These are phyloP conservation scores for Chrysolina oricalcia DNA, from an alignment of 2,888 invertebrate species.

Conservation along the genomic window DNA sequence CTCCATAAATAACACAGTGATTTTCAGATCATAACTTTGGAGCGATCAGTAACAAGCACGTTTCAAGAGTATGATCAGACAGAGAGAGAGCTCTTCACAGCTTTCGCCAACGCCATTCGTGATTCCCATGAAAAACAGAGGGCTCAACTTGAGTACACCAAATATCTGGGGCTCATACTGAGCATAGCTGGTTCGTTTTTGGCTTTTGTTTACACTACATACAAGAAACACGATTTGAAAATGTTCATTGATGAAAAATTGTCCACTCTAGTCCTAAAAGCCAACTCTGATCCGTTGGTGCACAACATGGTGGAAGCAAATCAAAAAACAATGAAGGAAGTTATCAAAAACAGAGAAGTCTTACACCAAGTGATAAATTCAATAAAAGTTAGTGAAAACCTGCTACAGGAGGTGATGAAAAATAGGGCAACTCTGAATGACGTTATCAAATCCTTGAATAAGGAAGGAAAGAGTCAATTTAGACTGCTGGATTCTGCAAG, in stretches of 20 bases:
- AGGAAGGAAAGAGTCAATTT: neutral
- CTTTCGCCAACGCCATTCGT: conserved; percentile 83
- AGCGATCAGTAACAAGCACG: conserved; percentile 76
- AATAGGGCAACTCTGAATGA: conserved; percentile 12
- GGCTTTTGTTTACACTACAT: conserved; percentile 66
- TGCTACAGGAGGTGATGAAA: neutral
- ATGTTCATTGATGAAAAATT: conserved; percentile 61
- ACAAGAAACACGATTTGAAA: conserved; percentile 68
- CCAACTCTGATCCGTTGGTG: conserved; percentile 13
- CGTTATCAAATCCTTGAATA: conserved; percentile 31
- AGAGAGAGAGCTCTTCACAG: conserved; percentile 84
- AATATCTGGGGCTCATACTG: conserved; percentile 79
- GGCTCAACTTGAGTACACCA: conserved; percentile 86
- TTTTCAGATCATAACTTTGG: conserved; percentile 75
- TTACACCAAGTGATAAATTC: conserved; percentile 33
- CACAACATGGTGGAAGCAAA: conserved; percentile 37
- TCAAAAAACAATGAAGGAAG: conserved; percentile 41
- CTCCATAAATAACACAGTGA: neutral
- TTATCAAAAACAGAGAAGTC: conserved; percentile 40
- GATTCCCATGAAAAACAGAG: conserved; percentile 89
- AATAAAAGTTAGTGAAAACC: neutral
- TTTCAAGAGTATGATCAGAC: conserved; percentile 80
- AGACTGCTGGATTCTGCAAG: neutral
- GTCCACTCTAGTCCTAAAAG: conserved; percentile 27
- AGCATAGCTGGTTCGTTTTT: conserved; percentile 68